phyloP scores from a whole-genome alignment of 92 coral and sea anemone genomes.

The Epizoanthus ramosus region DNA sequence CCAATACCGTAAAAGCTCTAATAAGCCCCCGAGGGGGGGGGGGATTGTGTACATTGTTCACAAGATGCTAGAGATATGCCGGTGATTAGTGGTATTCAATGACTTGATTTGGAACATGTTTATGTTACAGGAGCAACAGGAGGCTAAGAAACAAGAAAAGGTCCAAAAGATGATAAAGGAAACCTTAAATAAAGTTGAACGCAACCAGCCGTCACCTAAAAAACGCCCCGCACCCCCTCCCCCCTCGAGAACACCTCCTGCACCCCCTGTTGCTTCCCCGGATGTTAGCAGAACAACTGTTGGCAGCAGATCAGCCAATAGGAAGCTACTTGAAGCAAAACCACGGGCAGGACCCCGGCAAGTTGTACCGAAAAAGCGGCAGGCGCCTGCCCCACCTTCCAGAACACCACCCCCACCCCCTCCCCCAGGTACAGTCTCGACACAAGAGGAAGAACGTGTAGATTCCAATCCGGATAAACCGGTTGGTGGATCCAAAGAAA shows the following conservation, averaged over 20 bases:
- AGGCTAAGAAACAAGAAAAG: background rate
- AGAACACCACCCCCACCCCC: constrained; percentile 44
- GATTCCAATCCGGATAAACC: background rate
- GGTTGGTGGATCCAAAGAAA: background rate
- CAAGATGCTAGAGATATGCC: too few relatives aligned
- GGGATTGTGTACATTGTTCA: too few relatives aligned
- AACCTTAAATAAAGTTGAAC: background rate
- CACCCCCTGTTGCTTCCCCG: constrained; percentile 32
- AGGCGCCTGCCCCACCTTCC: constrained; percentile 38
- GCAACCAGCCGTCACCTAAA: constrained; percentile 15
- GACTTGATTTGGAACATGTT: too few relatives aligned
- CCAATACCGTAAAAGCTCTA: too few relatives aligned
- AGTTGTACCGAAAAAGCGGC: constrained; percentile 31
- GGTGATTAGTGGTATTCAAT: too few relatives aligned
- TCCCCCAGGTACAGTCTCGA: background rate
- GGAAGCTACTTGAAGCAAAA: constrained; percentile 33
- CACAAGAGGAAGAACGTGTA: background rate
- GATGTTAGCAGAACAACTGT: constrained; percentile 14
- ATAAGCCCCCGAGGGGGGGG: too few relatives aligned
- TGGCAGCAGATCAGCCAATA: constrained; percentile 25
- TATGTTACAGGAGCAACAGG: constrained; percentile 10
- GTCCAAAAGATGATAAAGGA: background rate
- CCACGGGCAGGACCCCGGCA: constrained; percentile 35
- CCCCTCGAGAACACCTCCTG: constrained; percentile 25
- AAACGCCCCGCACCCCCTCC: constrained; percentile 37